Percentiles rank a stretch among this genome's conserved stretches.
These are phyloP conservation scores for Synergus itoensis DNA, from an alignment of 2,888 invertebrate species.

Conservation along the genomic window DNA sequence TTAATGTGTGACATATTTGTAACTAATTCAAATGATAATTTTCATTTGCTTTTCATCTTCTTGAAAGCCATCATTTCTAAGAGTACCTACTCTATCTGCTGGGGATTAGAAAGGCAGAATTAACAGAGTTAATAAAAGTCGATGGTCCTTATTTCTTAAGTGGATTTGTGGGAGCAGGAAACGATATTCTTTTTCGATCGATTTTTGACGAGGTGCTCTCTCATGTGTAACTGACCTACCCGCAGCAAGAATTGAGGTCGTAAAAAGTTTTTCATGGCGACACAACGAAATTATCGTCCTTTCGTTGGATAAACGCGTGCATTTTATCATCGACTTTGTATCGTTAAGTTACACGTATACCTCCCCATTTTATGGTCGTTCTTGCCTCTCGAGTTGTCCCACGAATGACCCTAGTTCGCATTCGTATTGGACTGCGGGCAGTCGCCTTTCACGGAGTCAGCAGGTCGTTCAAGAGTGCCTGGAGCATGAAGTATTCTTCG, in stretches of 20 bases:
- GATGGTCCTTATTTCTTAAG: slow-evolving; percentile 1
- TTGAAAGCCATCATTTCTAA: not conserved
- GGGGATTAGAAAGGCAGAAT: not conserved
- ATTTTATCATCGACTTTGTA: slow-evolving; percentile 56
- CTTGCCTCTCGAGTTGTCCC: slow-evolving; percentile 53
- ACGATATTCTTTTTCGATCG: slow-evolving; percentile 8
- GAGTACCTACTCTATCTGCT: not conserved
- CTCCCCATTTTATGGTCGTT: slow-evolving; percentile 54
- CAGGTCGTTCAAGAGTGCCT: slow-evolving; percentile 63
- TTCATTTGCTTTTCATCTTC: not conserved
- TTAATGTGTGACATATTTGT: too few relatives aligned
- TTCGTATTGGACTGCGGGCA: slow-evolving; percentile 57
- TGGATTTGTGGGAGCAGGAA: slow-evolving; percentile 6
- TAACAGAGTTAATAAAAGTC: not conserved
- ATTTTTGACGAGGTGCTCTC: slow-evolving; percentile 29
- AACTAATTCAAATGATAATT: not conserved
- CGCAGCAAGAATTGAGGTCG: slow-evolving; percentile 31
- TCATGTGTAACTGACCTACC: slow-evolving; percentile 36
- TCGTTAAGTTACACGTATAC: slow-evolving; percentile 40
- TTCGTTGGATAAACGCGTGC: slow-evolving; percentile 52
- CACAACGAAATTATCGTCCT: slow-evolving; percentile 38
- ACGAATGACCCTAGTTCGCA: slow-evolving; percentile 49
- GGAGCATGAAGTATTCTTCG: slow-evolving; percentile 61
- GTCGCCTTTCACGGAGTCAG: slow-evolving; percentile 68
- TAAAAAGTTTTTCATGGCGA: slow-evolving; percentile 37